These are phyloP conservation scores for Nemapogon koenigi DNA, from an alignment of 2,888 invertebrate genomes.

Conservation along the genomic window DNA sequence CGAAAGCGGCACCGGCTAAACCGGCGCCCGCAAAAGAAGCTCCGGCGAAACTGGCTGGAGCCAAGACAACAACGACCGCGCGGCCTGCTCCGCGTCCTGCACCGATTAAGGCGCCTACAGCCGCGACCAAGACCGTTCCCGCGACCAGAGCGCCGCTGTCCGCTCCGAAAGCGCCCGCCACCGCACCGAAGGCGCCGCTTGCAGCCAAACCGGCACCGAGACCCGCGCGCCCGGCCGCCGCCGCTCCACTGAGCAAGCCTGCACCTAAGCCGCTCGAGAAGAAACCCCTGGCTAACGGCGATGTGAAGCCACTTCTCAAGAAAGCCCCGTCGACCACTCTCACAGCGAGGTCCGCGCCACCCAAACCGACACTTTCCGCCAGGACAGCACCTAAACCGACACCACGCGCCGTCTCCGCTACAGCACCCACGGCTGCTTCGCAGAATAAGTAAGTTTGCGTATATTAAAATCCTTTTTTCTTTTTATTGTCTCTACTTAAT, in stretches of 20 bases:
- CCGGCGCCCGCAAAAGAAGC: conserved; percentile 15
- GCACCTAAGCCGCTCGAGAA: too few species aligned
- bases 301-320: conserved; percentile 37
- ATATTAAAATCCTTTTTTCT: too few species aligned
- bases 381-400: conserved; percentile 15
- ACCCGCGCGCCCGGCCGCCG: conserved; percentile 23
- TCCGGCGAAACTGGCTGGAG: conserved; percentile 14
- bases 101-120: conserved; percentile 18
- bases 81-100: conserved; percentile 36
- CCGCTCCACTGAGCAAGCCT: conserved; percentile 20
- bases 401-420: conserved; percentile 13
- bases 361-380: conserved; percentile 21
- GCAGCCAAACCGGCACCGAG: conserved; percentile 19
- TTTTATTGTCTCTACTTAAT: too few species aligned
- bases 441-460: too few species aligned
- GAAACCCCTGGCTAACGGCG: conserved; percentile 64
- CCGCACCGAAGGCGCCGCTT: conserved; percentile 18
- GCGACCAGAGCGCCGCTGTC: conserved; percentile 18
- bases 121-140: conserved; percentile 18
- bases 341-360: conserved; percentile 21
- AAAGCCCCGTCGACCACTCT: conserved; percentile 20
- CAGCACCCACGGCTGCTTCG: conserved; percentile 18
- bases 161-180: conserved; percentile 14
- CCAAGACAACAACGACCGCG: too few species aligned
- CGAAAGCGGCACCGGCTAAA: conserved; percentile 19